Evolutionary conservation across 2,113 vertebrate species (phyloP).

Genomic region (Plestiodon gilberti): DNA sequence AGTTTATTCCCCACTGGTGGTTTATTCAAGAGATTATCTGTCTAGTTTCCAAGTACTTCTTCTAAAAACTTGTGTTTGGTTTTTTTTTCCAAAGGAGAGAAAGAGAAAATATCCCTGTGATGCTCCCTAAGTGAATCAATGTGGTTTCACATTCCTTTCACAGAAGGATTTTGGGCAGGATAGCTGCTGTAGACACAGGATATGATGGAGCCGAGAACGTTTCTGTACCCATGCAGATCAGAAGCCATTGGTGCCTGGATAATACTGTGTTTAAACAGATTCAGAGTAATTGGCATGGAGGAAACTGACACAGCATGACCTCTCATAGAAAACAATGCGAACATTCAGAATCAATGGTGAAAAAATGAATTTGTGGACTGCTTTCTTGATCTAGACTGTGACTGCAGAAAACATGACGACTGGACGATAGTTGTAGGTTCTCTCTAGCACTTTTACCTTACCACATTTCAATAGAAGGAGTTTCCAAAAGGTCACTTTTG

Average conservation of each 20-base stretch:
- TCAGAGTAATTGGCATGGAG: slow-evolving; percentile 23
- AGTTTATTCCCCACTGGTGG: slow-evolving; percentile 62
- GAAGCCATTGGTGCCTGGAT: neutral
- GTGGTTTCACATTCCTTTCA: slow-evolving; percentile 31
- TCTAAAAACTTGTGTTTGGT: slow-evolving; percentile 27
- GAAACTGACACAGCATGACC: neutral
- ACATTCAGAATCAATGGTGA: fast-evolving
- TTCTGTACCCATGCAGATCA: neutral
- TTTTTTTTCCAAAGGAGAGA: neutral
- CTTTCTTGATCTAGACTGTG: neutral
- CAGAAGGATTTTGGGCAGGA: slow-evolving; percentile 25
- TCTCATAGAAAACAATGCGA: fast-evolving
- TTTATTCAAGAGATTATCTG: slow-evolving; percentile 69
- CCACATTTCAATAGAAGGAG: neutral
- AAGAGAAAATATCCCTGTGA: neutral
- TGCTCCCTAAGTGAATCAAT: slow-evolving; percentile 27
- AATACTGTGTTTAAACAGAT: slow-evolving; percentile 9
- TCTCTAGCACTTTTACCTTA: neutral
- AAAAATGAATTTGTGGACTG: no score
- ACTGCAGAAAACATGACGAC: neutral
- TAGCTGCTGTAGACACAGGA: neutral
- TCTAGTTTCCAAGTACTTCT: slow-evolving; percentile 59
- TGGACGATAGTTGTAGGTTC: neutral
- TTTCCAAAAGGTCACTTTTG: slow-evolving; percentile 45
- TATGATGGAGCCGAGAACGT: neutral